A percentile compares a stretch with the other conserved stretches of the same genome.
These are phyloP conservation scores for Tetragonula clypearis DNA, from an alignment of 1,140 invertebrate genomes.

Conservation along the genomic window DNA sequence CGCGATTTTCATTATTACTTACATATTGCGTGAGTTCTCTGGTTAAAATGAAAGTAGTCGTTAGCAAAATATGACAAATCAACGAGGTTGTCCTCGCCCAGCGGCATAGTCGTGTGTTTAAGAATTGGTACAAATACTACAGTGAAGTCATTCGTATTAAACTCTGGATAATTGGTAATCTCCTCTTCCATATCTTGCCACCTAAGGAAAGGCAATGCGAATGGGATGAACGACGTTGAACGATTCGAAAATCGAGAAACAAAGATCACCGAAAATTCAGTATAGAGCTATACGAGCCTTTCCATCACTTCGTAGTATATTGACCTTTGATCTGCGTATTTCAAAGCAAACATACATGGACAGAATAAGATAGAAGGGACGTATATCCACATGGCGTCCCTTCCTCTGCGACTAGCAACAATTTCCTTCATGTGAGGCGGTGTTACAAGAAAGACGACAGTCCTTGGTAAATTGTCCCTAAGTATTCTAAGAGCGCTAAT, in stretches of 20 bases:
- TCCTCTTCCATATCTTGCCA: conserved; percentile 72
- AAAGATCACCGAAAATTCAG: neutral
- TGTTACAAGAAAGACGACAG: conserved; percentile 84
- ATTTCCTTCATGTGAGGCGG: conserved; percentile 77
- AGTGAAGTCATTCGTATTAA: conserved; percentile 85
- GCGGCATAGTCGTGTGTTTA: conserved; percentile 76
- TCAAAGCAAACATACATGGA: conserved; percentile 80
- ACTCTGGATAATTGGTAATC: conserved; percentile 77
- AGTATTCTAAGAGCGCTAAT: conserved; percentile 81
- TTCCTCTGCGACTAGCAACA: conserved; percentile 60
- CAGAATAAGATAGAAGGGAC: conserved; percentile 78
- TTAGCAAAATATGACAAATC: conserved; percentile 85
- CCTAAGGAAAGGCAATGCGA: conserved; percentile 38
- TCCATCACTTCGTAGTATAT: conserved; percentile 74
- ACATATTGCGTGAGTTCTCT: conserved; percentile 84
- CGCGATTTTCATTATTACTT: conserved; percentile 54
- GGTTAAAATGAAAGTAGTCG: conserved; percentile 89
- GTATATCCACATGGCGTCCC: conserved; percentile 65
- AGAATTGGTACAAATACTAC: conserved; percentile 84
- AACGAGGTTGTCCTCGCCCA: conserved; percentile 70
- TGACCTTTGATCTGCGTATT: conserved; percentile 47
- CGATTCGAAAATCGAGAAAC: too few relatives aligned
- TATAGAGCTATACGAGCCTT: conserved; percentile 72
- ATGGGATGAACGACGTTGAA: neutral
- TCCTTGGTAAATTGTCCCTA: conserved; percentile 84